These are phyloP conservation scores for Leptinotarsa tumamoca DNA, from an alignment of 2,888 invertebrate genomes.

Conservation along the genomic window DNA sequence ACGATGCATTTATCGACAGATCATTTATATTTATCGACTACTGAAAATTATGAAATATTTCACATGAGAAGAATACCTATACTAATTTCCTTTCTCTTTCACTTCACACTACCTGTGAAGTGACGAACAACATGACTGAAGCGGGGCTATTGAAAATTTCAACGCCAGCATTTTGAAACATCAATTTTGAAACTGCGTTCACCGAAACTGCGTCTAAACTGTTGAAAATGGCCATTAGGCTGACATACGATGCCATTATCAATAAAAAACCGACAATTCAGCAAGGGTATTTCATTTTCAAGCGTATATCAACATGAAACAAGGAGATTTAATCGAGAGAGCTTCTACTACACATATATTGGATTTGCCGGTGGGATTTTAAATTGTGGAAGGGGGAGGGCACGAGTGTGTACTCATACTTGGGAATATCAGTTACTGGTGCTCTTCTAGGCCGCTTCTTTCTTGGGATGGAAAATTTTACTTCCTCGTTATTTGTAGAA, in stretches of 20 bases:
- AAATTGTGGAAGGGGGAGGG: neutral
- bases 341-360: neutral
- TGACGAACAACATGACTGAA: neutral
- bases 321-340: neutral
- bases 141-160: neutral
- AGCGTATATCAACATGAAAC: conserved; percentile 8
- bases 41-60: too few species aligned
- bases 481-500: too few species aligned
- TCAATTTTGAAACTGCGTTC: neutral
- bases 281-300: neutral
- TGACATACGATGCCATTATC: conserved; percentile 2
- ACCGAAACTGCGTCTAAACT: neutral
- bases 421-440: too few species aligned
- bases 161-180: neutral
- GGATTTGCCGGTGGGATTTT: neutral
- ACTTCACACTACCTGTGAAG: too few species aligned
- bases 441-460: too few species aligned
- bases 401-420: neutral
- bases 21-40: too few species aligned
- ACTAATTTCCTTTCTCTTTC: too few species aligned
- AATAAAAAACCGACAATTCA: neutral
- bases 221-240: neutral
- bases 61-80: too few species aligned
- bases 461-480: too few species aligned
- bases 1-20: too few species aligned